Percentiles rank a stretch among this genome's conserved stretches.
Evolutionary conservation across 2,888 invertebrate genomes (phyloP).

Genomic region (Aphidius colemani): DNA sequence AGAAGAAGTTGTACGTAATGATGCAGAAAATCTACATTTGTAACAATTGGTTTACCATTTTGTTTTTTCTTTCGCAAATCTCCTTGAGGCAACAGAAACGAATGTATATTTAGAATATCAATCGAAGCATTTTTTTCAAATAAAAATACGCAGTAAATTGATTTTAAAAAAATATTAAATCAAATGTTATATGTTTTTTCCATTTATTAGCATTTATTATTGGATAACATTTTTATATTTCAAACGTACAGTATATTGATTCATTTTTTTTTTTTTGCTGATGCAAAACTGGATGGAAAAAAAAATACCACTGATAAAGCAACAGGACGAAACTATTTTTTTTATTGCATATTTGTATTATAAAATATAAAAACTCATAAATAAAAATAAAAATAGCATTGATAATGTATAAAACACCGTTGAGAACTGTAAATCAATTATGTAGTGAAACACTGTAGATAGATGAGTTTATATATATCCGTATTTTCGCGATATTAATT

Average conservation of each 20-base stretch:
- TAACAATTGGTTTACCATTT: conserved; percentile 78
- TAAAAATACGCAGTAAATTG: too few species aligned
- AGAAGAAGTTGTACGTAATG: conserved; percentile 79
- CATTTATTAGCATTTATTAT: too few species aligned
- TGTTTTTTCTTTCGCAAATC: conserved; percentile 69
- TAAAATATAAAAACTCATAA: too few species aligned
- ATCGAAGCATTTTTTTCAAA: conserved; percentile 58
- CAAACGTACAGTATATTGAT: too few species aligned
- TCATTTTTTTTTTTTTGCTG: too few species aligned
- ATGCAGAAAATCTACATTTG: conserved; percentile 75
- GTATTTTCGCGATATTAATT: too few species aligned
- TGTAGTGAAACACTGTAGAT: too few species aligned
- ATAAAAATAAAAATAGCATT: neutral
- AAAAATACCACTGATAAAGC: neutral
- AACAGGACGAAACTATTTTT: too few species aligned
- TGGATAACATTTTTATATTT: too few species aligned
- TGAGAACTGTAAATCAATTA: conserved; percentile 1
- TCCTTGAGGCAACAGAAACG: conserved; percentile 70
- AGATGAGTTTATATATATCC: too few species aligned
- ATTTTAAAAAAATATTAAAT: neutral
- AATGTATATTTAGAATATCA: conserved; percentile 75
- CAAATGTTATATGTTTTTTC: too few species aligned
- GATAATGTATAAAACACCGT: neutral
- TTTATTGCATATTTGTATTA: conserved; percentile 9
- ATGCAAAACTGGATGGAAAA: neutral